Evolutionary conservation across 2,113 vertebrate species (phyloP).

Genomic region (Panthera leo): DNA sequence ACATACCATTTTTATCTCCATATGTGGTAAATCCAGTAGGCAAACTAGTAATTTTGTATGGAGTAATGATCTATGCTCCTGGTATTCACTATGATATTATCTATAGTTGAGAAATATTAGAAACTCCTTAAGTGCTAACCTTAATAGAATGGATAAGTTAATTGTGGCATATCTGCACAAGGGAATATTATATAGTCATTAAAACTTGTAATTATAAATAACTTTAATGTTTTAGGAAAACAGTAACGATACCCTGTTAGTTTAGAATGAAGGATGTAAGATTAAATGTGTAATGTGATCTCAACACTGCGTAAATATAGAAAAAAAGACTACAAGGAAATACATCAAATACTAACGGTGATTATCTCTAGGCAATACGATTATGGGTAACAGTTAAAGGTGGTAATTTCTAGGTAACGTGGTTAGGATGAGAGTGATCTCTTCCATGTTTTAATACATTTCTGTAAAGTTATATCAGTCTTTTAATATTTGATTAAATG

Average conservation of each 20-base stretch:
- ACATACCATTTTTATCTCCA: neutral
- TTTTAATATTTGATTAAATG: neutral
- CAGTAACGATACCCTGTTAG: neutral
- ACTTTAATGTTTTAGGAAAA: neutral
- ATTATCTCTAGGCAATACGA: neutral
- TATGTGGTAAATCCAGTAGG: neutral
- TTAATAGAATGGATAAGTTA: neutral
- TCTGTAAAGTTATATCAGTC: neutral
- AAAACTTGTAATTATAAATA: slow-evolving; percentile 37
- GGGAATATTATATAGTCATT: neutral
- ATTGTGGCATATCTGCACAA: neutral
- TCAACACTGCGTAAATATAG: neutral
- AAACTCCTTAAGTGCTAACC: neutral
- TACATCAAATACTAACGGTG: neutral
- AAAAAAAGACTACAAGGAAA: slow-evolving; percentile 18
- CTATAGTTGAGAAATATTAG: slow-evolving; percentile 23
- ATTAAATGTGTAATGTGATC: neutral
- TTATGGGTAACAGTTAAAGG: neutral
- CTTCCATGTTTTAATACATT: neutral
- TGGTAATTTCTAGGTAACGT: neutral
- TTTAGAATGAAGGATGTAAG: neutral
- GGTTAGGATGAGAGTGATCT: neutral
- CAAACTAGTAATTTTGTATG: neutral
- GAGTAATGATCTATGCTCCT: neutral
- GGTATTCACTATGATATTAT: neutral